Evolutionary conservation across 1,140 invertebrate species (phyloP), one percentile per base, ranked within the genome.

Genomic region (Atta texana): DNA sequence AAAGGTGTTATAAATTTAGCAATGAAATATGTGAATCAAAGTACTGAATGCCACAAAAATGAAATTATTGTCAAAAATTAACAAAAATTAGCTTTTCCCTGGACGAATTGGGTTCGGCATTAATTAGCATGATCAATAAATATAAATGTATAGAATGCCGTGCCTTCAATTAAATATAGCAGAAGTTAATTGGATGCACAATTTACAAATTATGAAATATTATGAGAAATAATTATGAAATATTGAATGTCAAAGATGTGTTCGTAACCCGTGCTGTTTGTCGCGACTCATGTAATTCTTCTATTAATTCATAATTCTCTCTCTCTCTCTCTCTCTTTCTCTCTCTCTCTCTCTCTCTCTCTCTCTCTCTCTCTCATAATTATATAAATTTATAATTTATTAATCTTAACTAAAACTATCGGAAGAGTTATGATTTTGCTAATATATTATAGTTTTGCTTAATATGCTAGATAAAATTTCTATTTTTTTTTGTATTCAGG

Each of bases 121-220:
- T 51, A 59, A 82, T 49, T 74, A 61, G 51, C 24, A 28, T 74
- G 55, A 82, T 84, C 34, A 84, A 34, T 75, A 75, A 74, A 51
- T 44, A 14, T 61, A 74, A 74, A 75, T 75, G 69, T 75, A 44
- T 12, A 74, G 21, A 34, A n/a, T 74, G 34, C 53, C 53, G 68
- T 82, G 55, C 51, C 66, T 81, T 84, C 18, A 18, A 74, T 59
- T n/a, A 28, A 84, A 24, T 16, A 39, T 63, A 63, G 18, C 24
- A 21, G n/a, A 61, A 71, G 34, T 31, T 3, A 66, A 68, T 69
- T 80, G 51, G 66, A 80, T 66, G 31, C 31, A 82, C 74, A 82
- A 74, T 59, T 31, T 21, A 55, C 21, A 59, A n/a, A 44, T n/a
- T 72, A 57, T 28, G 5, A 74, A 61, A 53, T 69, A 49, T 49